phyloP scores from a whole-genome alignment of 2,797 vertebrate genomes.

The Acomys russatus region DNA sequence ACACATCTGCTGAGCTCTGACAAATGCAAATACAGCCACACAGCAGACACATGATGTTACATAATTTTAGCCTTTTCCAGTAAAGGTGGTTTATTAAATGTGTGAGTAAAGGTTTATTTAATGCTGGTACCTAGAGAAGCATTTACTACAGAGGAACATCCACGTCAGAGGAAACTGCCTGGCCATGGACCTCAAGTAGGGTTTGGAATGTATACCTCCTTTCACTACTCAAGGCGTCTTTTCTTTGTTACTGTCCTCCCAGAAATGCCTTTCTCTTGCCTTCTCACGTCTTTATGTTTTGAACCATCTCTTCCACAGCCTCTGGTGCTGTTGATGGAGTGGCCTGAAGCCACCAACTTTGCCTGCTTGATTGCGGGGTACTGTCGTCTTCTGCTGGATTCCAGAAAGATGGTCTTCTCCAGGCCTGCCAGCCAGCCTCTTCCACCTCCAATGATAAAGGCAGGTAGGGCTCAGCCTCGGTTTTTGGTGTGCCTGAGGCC shows the following conservation, averaged over 20 bases:
- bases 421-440: conserved; percentile 92
- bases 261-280: neutral
- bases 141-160: conserved; percentile 67
- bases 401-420: conserved; percentile 96
- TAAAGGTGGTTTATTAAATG: conserved; percentile 70
- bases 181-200: neutral
- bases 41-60: conserved; percentile 29
- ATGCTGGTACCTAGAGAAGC: conserved; percentile 56
- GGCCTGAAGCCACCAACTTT: conserved; percentile 99
- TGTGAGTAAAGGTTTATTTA: conserved; percentile 55
- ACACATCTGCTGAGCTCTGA: conserved; percentile 6
- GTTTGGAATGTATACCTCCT: conserved; percentile 29
- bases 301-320: conserved; percentile 90
- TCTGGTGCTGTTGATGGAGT: conserved; percentile 98
- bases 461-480: conserved; percentile 94
- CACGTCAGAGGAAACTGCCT: conserved; percentile 63
- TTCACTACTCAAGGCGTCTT: conserved; percentile 7
- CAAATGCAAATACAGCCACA: conserved; percentile 51
- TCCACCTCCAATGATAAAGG: conserved; percentile 94
- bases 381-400: conserved; percentile 98
- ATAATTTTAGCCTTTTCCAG: conserved; percentile 59
- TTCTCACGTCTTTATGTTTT: conserved; percentile 44
- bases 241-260: conserved; percentile 25
- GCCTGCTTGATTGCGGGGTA: conserved; percentile 98
- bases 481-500: conserved; percentile 68